These are phyloP conservation scores for Tupaia tana DNA, from an alignment of 2,113 vertebrate species.

Conservation along the genomic window DNA sequence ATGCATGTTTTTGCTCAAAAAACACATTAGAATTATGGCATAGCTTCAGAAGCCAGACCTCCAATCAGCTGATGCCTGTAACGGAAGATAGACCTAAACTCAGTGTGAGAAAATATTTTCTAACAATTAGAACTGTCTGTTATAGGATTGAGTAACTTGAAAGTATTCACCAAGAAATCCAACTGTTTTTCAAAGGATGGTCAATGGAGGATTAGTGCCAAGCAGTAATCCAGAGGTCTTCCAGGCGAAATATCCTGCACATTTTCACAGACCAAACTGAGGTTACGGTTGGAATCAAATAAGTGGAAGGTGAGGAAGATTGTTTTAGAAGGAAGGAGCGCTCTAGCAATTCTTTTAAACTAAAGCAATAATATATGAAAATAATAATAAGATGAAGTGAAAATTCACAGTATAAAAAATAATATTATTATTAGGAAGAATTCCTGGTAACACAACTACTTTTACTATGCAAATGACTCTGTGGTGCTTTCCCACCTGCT, in stretches of 20 bases:
- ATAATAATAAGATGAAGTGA: background rate
- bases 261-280: slow-evolving; percentile 37
- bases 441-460: background rate
- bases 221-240: background rate
- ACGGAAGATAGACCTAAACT: background rate
- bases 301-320: background rate
- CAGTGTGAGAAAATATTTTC: background rate
- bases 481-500: background rate
- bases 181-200: background rate
- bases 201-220: background rate
- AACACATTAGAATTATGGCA: background rate
- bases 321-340: background rate
- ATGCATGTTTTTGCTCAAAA: background rate
- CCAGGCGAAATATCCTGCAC: background rate
- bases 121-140: background rate
- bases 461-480: background rate
- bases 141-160: background rate
- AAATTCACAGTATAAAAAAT: background rate
- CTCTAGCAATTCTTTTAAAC: background rate
- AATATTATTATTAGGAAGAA: background rate
- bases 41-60: slow-evolving; percentile 32
- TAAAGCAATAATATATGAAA: background rate
- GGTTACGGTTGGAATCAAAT: background rate
- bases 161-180: background rate
- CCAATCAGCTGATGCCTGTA: background rate